A percentile compares a stretch with the other conserved stretches of the same genome.
These are phyloP conservation scores for Eublepharis macularius DNA, from an alignment of 2,113 vertebrate genomes.

Conservation along the genomic window DNA sequence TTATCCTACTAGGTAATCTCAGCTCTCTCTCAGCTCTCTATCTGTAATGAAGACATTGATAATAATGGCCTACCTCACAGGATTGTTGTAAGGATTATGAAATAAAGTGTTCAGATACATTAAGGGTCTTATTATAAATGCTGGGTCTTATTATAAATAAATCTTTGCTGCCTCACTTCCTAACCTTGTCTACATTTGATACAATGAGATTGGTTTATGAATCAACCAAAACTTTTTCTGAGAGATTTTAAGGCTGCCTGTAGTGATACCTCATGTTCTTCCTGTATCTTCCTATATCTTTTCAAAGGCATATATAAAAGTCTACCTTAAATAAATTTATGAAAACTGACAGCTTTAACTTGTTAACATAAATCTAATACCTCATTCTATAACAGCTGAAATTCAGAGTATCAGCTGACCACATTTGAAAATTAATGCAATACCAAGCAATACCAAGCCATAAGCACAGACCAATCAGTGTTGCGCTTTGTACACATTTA, in stretches of 20 bases:
- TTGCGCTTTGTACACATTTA: background rate
- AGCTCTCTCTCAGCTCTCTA: too few species aligned
- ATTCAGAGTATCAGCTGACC: background rate
- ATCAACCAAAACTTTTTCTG: background rate
- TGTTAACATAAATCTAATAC: background rate
- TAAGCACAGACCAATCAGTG: background rate
- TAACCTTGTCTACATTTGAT: background rate
- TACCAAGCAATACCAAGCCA: background rate
- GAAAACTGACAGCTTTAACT: background rate
- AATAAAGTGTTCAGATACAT: too few species aligned
- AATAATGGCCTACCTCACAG: too few species aligned
- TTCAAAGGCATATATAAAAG: too few species aligned
- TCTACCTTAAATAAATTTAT: background rate
- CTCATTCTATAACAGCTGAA: background rate
- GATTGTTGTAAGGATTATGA: too few species aligned
- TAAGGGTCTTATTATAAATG: too few species aligned
- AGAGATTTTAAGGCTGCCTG: background rate
- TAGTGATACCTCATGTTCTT: background rate
- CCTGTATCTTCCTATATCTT: background rate
- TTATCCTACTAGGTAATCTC: too few species aligned
- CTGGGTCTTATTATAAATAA: background rate
- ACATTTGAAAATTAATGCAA: background rate
- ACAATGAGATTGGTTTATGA: background rate
- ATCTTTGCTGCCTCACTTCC: background rate
- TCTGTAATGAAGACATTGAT: too few species aligned